phyloP scores from a whole-genome alignment of 2,797 vertebrate species.

The Sebastes oblongus region DNA sequence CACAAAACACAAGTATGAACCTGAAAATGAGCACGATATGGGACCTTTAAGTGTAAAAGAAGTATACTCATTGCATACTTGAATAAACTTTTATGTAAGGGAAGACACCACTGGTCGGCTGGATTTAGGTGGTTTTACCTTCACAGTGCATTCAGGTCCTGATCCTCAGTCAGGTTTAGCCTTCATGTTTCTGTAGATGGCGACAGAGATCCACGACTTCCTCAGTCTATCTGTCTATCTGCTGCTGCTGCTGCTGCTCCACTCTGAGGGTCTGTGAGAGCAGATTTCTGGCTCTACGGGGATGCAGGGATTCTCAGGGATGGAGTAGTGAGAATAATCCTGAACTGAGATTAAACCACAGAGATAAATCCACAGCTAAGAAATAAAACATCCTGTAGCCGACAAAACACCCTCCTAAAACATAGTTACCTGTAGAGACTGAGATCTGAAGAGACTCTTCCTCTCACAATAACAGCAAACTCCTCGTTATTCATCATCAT shows the following conservation, averaged over 20 bases:
- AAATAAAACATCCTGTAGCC: constrained; percentile 7
- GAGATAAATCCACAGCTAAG: constrained; percentile 18
- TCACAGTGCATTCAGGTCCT: neutral
- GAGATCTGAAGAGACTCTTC: neutral
- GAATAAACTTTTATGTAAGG: no score
- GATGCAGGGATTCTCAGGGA: constrained; percentile 31
- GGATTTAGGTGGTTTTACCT: neutral
- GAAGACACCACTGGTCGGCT: no score
- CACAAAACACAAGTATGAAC: no score
- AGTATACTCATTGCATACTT: no score
- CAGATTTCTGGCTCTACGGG: constrained; percentile 26
- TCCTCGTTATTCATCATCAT: neutral
- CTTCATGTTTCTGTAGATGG: constrained; percentile 61
- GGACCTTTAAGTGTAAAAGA: no score
- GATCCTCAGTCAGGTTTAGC: no score
- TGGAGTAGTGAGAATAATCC: neutral
- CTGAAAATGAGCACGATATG: no score
- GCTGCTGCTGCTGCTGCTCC: neutral
- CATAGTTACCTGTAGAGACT: neutral
- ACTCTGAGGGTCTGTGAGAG: neutral
- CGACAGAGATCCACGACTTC: constrained; percentile 67
- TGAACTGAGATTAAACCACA: constrained; percentile 45
- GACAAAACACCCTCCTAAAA: neutral
- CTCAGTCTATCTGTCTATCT: neutral
- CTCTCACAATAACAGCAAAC: neutral